Base-by-base conservation (phyloP, 2,797 vertebrate genomes). In the Neostethus bicornis region DNA sequence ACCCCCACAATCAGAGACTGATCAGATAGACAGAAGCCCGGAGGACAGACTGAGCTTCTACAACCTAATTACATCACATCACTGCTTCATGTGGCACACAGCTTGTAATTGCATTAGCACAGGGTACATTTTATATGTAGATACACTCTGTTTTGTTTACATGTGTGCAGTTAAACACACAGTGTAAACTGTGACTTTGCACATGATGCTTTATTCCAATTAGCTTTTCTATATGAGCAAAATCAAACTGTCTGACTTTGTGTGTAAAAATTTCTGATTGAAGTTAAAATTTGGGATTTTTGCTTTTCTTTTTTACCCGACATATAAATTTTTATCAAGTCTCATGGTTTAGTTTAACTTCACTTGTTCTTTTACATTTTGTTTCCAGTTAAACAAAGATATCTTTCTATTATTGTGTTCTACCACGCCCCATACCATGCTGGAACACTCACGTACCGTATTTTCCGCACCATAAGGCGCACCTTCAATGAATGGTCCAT, bases 1-100 rank as follows among this genome's bases (percentile, higher is more conserved):
- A 58, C 71, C 46, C 66, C 75, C 66, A 82, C 84, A 85, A 85
- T 87, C 81, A 85, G 69, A 55, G 74, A 71, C 61, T 87, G 85
- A 87, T 89, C 85, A 89, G 83, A 87, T 87, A 84, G 84, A 85
- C 81, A 80, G 75, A 66, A 73, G 84, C 88, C 88, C 79, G 7
- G 71, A 89, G 88, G 89, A 85, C 87, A 83, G 81, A 84, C 80
- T 80, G 79, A 71, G 69, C 75, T 75, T 77, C 75, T 79, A 70
- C 76, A 83, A 77, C 75, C 75, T 89, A 89, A 91, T 91, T 86
- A 66, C 77, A 89, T 90, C 85, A 89, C 84, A 85, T 84, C 82
- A 81, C 61, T 65, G 43, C 74, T 39, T 76, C 81, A 77, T 86
- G 85, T 81, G 77, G 84, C 83, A 71, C 82, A 85, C 49, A 70